These are phyloP conservation scores for Plusia festucae DNA, from an alignment of 2,888 invertebrate genomes.

Conservation along the genomic window DNA sequence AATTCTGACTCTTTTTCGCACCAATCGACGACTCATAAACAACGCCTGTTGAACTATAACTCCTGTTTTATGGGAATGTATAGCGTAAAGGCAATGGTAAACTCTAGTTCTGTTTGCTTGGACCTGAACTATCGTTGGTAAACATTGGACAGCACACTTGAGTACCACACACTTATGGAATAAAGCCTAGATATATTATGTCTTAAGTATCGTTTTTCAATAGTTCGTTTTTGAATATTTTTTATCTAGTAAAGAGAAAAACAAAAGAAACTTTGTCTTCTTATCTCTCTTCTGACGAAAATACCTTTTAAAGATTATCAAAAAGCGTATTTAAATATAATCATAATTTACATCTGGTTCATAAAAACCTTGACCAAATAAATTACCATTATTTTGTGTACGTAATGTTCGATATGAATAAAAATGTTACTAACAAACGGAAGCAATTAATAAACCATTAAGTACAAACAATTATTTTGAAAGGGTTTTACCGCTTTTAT, in stretches of 20 bases:
- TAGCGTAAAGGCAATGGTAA: constrained; percentile 1
- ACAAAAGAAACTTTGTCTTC: too few relatives aligned
- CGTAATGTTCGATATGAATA: constrained; percentile 22
- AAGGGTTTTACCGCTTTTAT: constrained; percentile 20
- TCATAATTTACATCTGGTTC: too few relatives aligned
- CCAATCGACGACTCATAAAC: not conserved
- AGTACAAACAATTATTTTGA: constrained; percentile 27
- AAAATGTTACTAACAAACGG: constrained; percentile 19
- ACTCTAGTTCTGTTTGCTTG: constrained; percentile 36
- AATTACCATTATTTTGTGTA: constrained; percentile 20
- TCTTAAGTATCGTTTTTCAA: too few relatives aligned
- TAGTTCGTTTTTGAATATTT: too few relatives aligned
- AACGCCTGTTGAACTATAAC: constrained; percentile 12
- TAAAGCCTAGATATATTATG: too few relatives aligned
- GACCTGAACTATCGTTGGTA: constrained; percentile 18
- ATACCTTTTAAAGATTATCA: too few relatives aligned
- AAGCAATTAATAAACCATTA: constrained; percentile 53
- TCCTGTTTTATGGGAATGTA: constrained; percentile 3
- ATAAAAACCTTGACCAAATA: constrained; percentile 15
- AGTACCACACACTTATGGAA: not conserved
- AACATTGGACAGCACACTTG: constrained; percentile 7
- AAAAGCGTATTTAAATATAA: too few relatives aligned
- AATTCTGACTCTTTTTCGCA: not conserved
- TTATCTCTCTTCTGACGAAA: too few relatives aligned
- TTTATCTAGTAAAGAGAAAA: too few relatives aligned